phyloP scores from a whole-genome alignment of 1,140 invertebrate genomes.

The Parasteatoda tepidariorum region DNA sequence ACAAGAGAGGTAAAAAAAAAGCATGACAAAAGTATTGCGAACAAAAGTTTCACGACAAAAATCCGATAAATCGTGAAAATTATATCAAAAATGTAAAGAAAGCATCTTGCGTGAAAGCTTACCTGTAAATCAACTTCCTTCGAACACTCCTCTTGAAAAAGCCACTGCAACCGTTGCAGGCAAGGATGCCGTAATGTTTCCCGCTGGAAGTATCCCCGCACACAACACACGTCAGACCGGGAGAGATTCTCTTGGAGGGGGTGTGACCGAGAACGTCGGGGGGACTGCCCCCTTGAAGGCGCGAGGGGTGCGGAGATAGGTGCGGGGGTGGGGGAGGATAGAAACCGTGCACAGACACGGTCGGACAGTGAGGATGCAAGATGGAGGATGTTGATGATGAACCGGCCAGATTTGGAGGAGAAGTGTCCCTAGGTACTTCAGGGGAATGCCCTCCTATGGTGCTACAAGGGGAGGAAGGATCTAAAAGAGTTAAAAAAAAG shows the following conservation, averaged over 20 bases:
- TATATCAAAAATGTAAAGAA: neutral
- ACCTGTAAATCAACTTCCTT: constrained; percentile 97
- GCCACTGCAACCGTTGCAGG: constrained; percentile 98
- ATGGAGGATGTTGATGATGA: neutral
- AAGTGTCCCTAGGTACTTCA: neutral
- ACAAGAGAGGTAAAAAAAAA: too few relatives aligned
- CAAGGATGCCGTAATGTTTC: constrained; percentile 98
- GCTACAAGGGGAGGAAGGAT: constrained; percentile 46
- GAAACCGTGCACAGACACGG: constrained; percentile 50
- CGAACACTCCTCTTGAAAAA: constrained; percentile 98
- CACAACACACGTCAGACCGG: constrained; percentile 81
- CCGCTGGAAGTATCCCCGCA: constrained; percentile 97
- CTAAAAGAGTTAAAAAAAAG: too few relatives aligned
- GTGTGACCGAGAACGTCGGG: constrained; percentile 63
- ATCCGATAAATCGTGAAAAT: too few relatives aligned
- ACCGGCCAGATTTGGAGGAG: neutral
- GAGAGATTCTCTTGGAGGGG: constrained; percentile 64
- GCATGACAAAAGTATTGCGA: too few relatives aligned
- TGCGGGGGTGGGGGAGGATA: constrained; percentile 1
- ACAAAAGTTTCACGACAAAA: too few relatives aligned
- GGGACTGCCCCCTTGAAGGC: neutral
- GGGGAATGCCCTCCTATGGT: constrained; percentile 30
- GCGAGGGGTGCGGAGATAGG: neutral
- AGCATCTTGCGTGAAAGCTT: constrained; percentile 64
- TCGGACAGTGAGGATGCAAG: neutral